Evolutionary conservation across 2,113 vertebrate genomes (phyloP).

Genomic region (Barnardius zonarius): DNA sequence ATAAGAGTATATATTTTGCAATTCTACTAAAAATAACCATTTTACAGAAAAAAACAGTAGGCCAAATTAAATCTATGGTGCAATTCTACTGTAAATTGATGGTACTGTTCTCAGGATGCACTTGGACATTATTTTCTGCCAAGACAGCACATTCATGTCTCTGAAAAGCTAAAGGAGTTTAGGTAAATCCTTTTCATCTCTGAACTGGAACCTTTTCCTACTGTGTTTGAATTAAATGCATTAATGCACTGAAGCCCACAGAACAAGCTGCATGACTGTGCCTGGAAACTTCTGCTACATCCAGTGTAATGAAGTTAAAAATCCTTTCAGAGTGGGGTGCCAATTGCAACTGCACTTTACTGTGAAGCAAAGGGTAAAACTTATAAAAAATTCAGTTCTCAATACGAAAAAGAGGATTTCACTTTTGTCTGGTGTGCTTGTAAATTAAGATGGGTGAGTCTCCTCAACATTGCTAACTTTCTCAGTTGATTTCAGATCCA

Average conservation of each 20-base stretch:
- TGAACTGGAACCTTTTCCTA: constrained; percentile 33
- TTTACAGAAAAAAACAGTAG: not conserved
- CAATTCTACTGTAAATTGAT: not conserved
- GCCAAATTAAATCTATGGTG: not conserved
- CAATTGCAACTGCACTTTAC: not conserved
- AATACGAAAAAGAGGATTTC: not conserved
- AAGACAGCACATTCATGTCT: constrained; percentile 27
- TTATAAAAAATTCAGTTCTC: not conserved
- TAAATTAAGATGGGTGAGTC: not conserved
- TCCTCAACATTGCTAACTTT: not conserved
- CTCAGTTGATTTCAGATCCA: not conserved
- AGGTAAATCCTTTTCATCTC: constrained; percentile 39
- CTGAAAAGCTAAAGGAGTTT: constrained; percentile 23
- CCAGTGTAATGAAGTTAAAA: not conserved
- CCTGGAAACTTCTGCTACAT: constrained; percentile 10
- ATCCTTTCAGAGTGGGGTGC: not conserved
- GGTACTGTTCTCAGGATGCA: not conserved
- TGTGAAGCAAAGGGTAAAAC: not conserved
- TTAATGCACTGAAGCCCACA: constrained; percentile 27
- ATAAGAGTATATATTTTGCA: not conserved
- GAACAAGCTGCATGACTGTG: not conserved
- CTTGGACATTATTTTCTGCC: constrained; percentile 8
- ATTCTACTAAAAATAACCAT: not conserved
- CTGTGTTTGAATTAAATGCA: constrained; percentile 57
- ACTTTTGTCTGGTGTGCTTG: not conserved